Evolutionary conservation across 2,113 vertebrate genomes (phyloP), one percentile per base, ranked within the genome.

Genomic region (Phyllostomus discolor): DNA sequence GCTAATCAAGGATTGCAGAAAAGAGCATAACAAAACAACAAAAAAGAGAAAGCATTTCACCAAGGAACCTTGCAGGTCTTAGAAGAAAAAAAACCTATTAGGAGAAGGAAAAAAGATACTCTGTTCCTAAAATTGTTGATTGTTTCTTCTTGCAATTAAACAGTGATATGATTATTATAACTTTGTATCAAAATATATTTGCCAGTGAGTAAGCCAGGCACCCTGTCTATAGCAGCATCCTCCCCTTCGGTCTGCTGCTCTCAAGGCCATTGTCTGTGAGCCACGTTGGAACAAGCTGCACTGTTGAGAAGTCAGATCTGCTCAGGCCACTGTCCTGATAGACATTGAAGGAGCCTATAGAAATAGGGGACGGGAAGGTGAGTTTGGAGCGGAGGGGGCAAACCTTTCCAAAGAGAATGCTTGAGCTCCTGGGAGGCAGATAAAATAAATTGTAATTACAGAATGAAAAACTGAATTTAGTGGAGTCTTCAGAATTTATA

Each of bases 1-100:
- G 79, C 35, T 94, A 92, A 75, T 86, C 72, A 97, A 94, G 46
- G 62, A 87, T 82, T 85, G 35, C 83, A 80, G 43, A 43, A 43
- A 79, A 79, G 93, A 59, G 38, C 6, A 15, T 69, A 78, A 81
- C 38, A 79, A 96, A 83, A 84, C 35, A 78, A 46, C 31, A 52
- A 66, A 78, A 76, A 88, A 54, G 48, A 41, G 22, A 92, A 90
- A 88, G 43, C 31, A 8, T 62, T 75, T 93, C 16, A 4, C 46
- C 84, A 24, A 7, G 80, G 81, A 88, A 64, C 15, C 31, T 22
- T 78, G 6, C 4, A 35, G 57, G 17, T 28, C 50, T 80, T 72
- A 46, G 43, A 82, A 95, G 50, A 43, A 76, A 50, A 28, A 28
- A 31, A 64, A 48, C 10, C 46, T 85, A 0, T 46, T 66, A 48